Base-by-base conservation (phyloP, 1,140 invertebrate species). In the Diorhabda carinulata region DNA sequence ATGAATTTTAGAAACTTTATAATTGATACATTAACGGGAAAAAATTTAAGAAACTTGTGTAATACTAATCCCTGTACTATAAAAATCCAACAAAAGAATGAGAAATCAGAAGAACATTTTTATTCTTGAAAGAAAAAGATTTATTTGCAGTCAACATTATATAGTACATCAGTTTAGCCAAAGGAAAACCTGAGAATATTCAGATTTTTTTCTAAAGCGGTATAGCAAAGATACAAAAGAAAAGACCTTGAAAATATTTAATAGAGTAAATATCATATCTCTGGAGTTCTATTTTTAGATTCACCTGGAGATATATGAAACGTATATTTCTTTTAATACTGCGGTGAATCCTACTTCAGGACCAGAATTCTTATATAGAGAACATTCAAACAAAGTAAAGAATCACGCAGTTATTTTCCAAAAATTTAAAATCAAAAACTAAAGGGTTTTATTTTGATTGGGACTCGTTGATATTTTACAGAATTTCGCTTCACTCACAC, bases 61-160 rank as follows among this genome's bases (percentile, higher is more conserved):
- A 9, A 60, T 8, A 8, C 25, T 60, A 5, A 60, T 41, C 58
- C 4, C 3, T n/a, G 6, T 8, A 3, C 47, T 52, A 52, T 52
- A 8, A 52, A 52, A 52, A 52, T 52, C 47, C 4, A 6, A 52
- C 47, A 52, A 52, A 52, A 4, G n/a, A n/a, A 52, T 8, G 47
- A n/a, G n/a, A 52, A 52, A 52, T 52, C 47, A 52, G 47, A 52
- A 52, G n/a, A 52, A 52, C 47, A 52, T 52, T 52, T 52, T 52
- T 52, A 52, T n/a, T n/a, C 47, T n/a, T 6, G n/a, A 52, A 52
- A 52, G 47, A 52, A 52, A 52, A n/a, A 52, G 47, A 52, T 52
- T 52, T 52, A 52, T 52, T n/a, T 52, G 47, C 47, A 52, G n/a
- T 0, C 47, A 52, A 52, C 47, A n/a, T 52, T 52, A n/a, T 52